Conservation (phyloP, 2,797 vertebrate genomes). For the Steatocranus sp. region DNA sequence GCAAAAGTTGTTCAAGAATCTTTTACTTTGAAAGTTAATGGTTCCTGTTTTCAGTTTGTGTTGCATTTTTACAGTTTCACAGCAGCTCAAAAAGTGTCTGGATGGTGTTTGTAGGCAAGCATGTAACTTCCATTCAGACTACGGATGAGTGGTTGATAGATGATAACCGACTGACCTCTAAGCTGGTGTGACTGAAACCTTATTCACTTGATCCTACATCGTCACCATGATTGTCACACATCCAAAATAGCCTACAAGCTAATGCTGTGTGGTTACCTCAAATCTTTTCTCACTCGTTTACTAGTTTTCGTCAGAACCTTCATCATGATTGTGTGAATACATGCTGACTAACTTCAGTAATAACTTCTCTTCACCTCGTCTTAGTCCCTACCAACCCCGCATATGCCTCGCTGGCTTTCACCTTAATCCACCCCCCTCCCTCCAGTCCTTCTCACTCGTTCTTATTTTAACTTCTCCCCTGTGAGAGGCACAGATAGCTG, state of each 20-base stretch:
- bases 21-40: not conserved
- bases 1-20: not conserved
- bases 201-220: not conserved
- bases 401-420: slow-evolving; percentile 35
- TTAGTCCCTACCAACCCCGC: not conserved
- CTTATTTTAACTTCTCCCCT: slow-evolving; percentile 63
- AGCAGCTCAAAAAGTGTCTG: not conserved
- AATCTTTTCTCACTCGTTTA: not conserved
- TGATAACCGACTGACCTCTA: not conserved
- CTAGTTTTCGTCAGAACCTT: not conserved
- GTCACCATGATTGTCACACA: not conserved
- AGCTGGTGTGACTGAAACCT: not conserved
- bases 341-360: not conserved
- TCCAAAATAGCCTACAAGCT: not conserved
- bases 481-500: slow-evolving; percentile 42
- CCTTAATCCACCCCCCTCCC: slow-evolving; percentile 13
- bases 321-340: not conserved
- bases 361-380: not conserved
- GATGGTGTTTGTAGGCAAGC: not conserved
- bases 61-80: not conserved
- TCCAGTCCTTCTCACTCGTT: slow-evolving; percentile 20
- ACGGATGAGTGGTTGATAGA: not conserved
- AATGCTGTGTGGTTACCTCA: not conserved
- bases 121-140: not conserved
- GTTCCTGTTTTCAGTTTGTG: not conserved